Base-by-base conservation (phyloP, 2,888 invertebrate species). In the Erebia epiphron region DNA sequence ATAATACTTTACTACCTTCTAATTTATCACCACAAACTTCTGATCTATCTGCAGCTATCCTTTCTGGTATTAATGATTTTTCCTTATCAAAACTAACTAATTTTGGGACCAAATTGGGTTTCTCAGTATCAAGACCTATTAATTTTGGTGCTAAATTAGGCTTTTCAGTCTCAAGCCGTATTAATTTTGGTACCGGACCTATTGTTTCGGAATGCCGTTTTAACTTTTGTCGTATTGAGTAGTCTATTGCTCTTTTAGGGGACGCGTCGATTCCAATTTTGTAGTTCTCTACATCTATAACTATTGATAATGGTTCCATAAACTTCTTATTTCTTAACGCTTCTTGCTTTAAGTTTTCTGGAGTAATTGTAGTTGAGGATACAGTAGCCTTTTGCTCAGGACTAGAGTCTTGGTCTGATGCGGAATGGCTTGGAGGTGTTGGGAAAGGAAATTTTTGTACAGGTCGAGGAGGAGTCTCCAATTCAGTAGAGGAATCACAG, bases 371-470 rank as follows among this genome's bases (percentile, higher is more conserved):
- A 1, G 94, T 94, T n/a, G 94, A 92, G 0, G 94, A 94, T 0
- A 94, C 93, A 2, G 93, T 93, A 0, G 90, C 87, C 75, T 91
- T 94, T 72, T 94, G 94, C 83, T 91, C 90, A 1, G 94, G 93
- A 72, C 94, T 94, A 0, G 92, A 90, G 74, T 94, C 94, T 79
- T 92, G 93, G 41, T 93, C 93, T 21, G 94, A 94, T 0, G 94
- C 94, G 13, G 95, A 94, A 71, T 94, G 89, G 75, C 95, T 95
- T 0, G 95, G 95, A 0, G 95, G 95, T 1, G 95, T 95, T 0
- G 95, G 94, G 72, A 93, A 94, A 0, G 91, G 94, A 70, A 86
- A 86, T 14, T 82, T 86, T 77, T 87, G 88, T 0, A 91, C 85
- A 14, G 90, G 89, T 61, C 94, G 83, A 0, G 94, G 94, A 0